Evolutionary conservation across 2,797 vertebrate species (phyloP), one percentile per base, ranked within the genome.

Genomic region (Pelochelys cantorii): DNA sequence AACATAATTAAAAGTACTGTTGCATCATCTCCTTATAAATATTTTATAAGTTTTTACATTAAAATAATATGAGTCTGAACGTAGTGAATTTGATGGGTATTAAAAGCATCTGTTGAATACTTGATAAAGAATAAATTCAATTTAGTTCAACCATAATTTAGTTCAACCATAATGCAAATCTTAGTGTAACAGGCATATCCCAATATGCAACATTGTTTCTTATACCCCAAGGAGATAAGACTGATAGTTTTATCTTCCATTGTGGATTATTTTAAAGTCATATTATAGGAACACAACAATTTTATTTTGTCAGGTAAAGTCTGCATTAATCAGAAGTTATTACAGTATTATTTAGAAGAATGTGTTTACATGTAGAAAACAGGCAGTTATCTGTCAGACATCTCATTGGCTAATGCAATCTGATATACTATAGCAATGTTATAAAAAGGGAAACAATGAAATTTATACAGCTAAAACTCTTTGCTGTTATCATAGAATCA

Each of bases 41-140:
- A 97, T 97, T 97, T 96, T 93, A 97, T 95, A 92, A 92, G 85
- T 56, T 97, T 97, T 97, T 97, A 94, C 85, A 97, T 97, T 95
- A 97, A 97, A 98, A 96, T 97, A 97, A 94, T 95, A 97, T 95
- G 96, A 96, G 81, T 88, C 88, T 90, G 87, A 94, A 92, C 83
- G 89, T 42, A 93, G 89, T 88, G 81, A 96, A 94, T 93, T 95
- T 97, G 94, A 96, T 95, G 65, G 68, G 84, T 96, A 96, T 95
- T 95, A 96, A 82, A 90, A 95, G 3, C 92, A 96, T 96, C 94
- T 97, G 95, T 96, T 97, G 92, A 95, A 94, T 96, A 93, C 92
- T 88, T 93, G 89, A 93, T 94, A 96, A 95, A 97, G 65, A 95
- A 94, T 79, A 96, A 93, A 96, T 96, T 96, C 86, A 91, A 23